Percentiles rank a stretch among this genome's conserved stretches.
These are phyloP conservation scores for Athene cunicularia DNA, from an alignment of 2,113 vertebrate genomes.

Conservation along the genomic window DNA sequence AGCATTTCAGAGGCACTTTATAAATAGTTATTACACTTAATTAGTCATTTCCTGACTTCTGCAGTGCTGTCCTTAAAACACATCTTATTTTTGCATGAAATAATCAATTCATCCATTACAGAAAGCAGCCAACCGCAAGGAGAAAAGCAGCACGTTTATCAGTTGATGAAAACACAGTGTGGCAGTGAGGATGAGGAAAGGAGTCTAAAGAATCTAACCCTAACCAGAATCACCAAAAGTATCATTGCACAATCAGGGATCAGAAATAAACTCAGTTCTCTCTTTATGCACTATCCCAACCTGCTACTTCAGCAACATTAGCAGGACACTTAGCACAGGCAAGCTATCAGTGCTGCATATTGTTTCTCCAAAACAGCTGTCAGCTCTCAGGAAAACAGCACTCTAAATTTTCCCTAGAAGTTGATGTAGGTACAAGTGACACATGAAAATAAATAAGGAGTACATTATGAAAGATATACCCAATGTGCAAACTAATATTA, in stretches of 20 bases:
- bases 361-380: not conserved
- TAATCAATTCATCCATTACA: not conserved
- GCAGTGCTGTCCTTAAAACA: not conserved
- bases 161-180: not conserved
- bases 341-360: not conserved
- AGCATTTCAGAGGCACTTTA: constrained; percentile 12
- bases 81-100: constrained; percentile 5
- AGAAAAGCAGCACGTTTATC: not conserved
- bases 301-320: not conserved
- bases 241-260: not conserved
- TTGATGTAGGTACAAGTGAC: not conserved
- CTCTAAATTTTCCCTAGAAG: not conserved
- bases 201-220: not conserved
- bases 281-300: not conserved
- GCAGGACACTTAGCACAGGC: not conserved
- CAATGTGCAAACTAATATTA: not conserved
- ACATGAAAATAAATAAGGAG: not conserved
- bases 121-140: not conserved
- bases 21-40: constrained; percentile 28
- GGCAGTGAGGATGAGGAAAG: not conserved
- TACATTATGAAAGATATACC: not conserved
- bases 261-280: not conserved
- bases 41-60: constrained; percentile 10
- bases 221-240: not conserved
- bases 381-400: not conserved